Conservation (phyloP, 1,140 invertebrate genomes). For the Tribolium madens region DNA sequence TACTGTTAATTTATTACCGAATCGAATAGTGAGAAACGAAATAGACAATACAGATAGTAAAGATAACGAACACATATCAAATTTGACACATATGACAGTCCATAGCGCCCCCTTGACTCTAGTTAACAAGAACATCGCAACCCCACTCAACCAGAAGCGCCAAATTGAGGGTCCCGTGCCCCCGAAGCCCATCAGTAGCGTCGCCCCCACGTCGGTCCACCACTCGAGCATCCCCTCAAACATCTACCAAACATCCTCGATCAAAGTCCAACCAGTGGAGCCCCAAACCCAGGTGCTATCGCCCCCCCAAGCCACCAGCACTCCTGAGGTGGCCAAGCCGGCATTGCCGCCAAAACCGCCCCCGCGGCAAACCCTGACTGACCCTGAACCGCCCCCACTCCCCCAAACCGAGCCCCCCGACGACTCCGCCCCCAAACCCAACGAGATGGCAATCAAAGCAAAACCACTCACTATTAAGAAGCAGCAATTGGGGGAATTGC, state of each 20-base stretch:
- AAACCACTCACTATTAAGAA: constrained; percentile 84
- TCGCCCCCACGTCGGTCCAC: constrained; percentile 80
- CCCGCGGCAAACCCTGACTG: constrained; percentile 67
- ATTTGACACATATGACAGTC: constrained; percentile 69
- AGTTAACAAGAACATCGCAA: constrained; percentile 76
- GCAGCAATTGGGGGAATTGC: constrained; percentile 67
- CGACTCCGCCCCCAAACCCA: constrained; percentile 62
- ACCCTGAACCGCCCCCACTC: constrained; percentile 62
- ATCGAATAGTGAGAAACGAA: constrained; percentile 62
- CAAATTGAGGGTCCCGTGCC: no score
- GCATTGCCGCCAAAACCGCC: constrained; percentile 65
- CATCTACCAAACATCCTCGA: constrained; percentile 84
- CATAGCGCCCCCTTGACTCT: constrained; percentile 76
- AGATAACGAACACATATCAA: constrained; percentile 60
- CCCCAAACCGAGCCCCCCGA: constrained; percentile 64
- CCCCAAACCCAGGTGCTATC: constrained; percentile 75
- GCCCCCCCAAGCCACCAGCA: constrained; percentile 71
- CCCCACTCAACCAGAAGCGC: constrained; percentile 72
- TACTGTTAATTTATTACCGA: constrained; percentile 71
- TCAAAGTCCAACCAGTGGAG: constrained; percentile 83
- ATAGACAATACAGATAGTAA: constrained; percentile 63
- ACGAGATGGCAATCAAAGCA: constrained; percentile 79
- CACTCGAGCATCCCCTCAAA: constrained; percentile 77
- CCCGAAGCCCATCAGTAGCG: constrained; percentile 86
- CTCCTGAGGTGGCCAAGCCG: constrained; percentile 74